phyloP scores from a whole-genome alignment of 2,797 vertebrate genomes.

The Ciconia nigra region DNA sequence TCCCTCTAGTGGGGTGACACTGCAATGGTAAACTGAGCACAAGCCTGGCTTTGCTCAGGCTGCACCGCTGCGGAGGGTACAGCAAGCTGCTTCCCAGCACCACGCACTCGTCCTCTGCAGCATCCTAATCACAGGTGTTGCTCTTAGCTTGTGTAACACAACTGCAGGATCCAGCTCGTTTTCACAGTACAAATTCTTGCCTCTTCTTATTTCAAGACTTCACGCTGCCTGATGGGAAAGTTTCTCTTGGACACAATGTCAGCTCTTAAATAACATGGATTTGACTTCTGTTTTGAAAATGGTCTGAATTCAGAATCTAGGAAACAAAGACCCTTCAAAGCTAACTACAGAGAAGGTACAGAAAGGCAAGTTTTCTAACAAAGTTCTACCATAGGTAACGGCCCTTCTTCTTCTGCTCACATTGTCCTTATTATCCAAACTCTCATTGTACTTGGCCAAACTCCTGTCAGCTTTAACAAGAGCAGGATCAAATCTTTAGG shows the following conservation, averaged over 20 bases:
- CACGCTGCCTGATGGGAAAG: background rate
- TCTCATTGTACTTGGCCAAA: background rate
- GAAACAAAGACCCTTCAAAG: background rate
- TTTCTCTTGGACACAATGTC: background rate
- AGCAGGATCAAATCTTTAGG: background rate
- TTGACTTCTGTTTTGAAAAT: background rate
- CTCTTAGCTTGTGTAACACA: background rate
- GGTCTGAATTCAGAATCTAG: background rate
- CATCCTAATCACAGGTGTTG: background rate
- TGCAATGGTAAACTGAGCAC: background rate
- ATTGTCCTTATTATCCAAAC: background rate
- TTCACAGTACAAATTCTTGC: background rate
- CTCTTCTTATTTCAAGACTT: background rate
- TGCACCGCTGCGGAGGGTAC: background rate
- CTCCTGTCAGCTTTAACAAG: background rate
- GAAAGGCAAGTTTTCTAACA: background rate
- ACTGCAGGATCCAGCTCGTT: background rate
- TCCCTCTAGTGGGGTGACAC: conserved; percentile 39
- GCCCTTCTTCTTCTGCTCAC: background rate
- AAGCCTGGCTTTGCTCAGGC: background rate
- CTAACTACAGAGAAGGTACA: background rate
- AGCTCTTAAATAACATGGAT: background rate
- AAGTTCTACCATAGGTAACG: background rate
- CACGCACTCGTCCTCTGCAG: accelerated
- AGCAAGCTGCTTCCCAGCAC: background rate